Evolutionary conservation across 1,140 invertebrate species (phyloP).

Genomic region (Nomia melanderi): DNA sequence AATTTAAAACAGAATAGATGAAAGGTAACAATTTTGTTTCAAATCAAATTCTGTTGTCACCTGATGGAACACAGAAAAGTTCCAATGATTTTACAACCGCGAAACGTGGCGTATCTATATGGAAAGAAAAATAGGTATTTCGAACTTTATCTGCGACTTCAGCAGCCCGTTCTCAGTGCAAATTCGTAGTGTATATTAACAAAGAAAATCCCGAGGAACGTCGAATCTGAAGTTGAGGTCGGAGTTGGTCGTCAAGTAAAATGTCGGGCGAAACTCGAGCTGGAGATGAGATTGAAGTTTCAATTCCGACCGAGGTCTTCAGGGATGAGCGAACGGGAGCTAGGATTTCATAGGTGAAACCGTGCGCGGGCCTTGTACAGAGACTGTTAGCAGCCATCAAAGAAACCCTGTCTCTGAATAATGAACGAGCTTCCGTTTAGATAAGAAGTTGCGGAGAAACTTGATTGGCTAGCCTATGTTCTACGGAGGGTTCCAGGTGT

Average conservation of each 20-base stretch:
- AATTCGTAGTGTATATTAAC: slow-evolving; percentile 51
- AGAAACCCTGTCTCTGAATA: slow-evolving; percentile 23
- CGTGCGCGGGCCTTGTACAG: not conserved
- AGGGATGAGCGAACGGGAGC: not conserved
- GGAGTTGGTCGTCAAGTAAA: slow-evolving; percentile 35
- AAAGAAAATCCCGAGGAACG: slow-evolving; percentile 40
- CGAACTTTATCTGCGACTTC: not conserved
- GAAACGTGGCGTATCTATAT: too few species aligned
- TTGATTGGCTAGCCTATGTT: not conserved
- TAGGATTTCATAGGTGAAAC: slow-evolving; percentile 37
- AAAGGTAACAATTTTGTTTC: too few species aligned
- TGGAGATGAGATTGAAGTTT: slow-evolving; percentile 35
- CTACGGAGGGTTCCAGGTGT: too few species aligned
- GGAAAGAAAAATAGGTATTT: too few species aligned
- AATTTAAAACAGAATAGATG: too few species aligned
- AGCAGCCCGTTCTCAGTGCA: slow-evolving; percentile 31
- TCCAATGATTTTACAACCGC: too few species aligned
- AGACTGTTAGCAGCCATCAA: slow-evolving; percentile 34
- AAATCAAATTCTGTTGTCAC: too few species aligned
- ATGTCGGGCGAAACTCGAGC: slow-evolving; percentile 54
- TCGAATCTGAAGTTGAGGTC: slow-evolving; percentile 32
- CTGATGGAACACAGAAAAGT: too few species aligned
- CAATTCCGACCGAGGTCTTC: slow-evolving; percentile 7
- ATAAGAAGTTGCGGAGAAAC: not conserved
- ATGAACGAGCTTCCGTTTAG: slow-evolving; percentile 20